These are phyloP conservation scores for Penaeus japonicus DNA, from an alignment of 1,140 invertebrate species.

Conservation along the genomic window DNA sequence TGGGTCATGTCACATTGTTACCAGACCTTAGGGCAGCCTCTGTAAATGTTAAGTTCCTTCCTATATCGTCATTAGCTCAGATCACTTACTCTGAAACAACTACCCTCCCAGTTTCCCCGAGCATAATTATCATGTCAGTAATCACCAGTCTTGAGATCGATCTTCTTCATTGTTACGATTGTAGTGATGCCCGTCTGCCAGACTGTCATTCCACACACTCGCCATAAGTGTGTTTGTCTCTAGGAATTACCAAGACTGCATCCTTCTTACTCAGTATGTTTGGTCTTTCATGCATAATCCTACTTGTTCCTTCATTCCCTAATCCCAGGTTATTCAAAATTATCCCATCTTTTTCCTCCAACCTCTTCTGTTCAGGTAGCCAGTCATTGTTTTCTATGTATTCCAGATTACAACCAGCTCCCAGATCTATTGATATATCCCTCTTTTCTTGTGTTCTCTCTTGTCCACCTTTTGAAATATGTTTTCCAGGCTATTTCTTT, in stretches of 20 bases:
- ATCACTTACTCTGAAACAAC: too few relatives aligned
- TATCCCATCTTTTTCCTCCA: not conserved
- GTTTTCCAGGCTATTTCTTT: too few relatives aligned
- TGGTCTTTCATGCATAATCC: not conserved
- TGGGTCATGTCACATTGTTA: not conserved
- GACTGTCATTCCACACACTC: not conserved
- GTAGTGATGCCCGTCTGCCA: not conserved
- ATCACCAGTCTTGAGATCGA: too few relatives aligned
- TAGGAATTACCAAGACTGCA: not conserved
- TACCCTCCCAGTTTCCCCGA: too few relatives aligned
- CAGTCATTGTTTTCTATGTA: too few relatives aligned
- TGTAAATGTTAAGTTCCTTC: not conserved
- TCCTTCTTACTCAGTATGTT: not conserved
- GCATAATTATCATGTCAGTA: too few relatives aligned
- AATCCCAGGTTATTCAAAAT: not conserved
- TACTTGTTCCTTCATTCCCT: not conserved
- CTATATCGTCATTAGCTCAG: not conserved
- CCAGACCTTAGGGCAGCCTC: not conserved
- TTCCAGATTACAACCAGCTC: too few relatives aligned
- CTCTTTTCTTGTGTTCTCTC: too few relatives aligned
- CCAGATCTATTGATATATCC: too few relatives aligned
- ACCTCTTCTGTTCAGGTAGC: too few relatives aligned
- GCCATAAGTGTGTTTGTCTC: not conserved
- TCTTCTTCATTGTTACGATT: too few relatives aligned
- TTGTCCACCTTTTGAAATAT: too few relatives aligned